Evolutionary conservation across 92 coral and sea anemone species (phyloP), one percentile per base, ranked within the genome.

Genomic region (Parazoanthus swiftii): DNA sequence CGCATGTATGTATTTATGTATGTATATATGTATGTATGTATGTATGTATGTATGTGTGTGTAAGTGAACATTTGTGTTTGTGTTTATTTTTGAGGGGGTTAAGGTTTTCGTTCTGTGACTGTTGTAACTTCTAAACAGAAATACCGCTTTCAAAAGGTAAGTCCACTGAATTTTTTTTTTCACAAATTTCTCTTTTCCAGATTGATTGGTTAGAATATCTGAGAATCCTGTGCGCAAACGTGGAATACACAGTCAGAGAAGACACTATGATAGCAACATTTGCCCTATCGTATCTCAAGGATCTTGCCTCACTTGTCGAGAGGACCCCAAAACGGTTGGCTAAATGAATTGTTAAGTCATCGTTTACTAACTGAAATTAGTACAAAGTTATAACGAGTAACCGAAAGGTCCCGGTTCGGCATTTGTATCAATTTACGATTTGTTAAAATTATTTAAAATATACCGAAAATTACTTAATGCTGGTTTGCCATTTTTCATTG

Each of bases 311-410:
- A 4, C 67, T 84, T 18, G 54, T 84, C 44, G 79, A 51, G 37
- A 84, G 8, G 29, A 84, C 87, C 18, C 87, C 87, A 18, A 84
- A 84, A 84, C 87, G 87, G 87, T 84, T 33, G 26, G 87, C 44
- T 13, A 25, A 25, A 14, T 68, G 4, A 21, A 43, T 36, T 20
- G 26, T 35, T 80, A 29, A 11, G 10, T 80, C 42, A 14, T 10
- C 77, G 25, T 76, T 3, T 38, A 18, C 5, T 63, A 1, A n/a
- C n/a, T n/a, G n/a, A n/a, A 48, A 0, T 63, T 6, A 63, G 2
- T 14, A 23, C 26, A 23, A 18, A 63, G 5, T 63, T 63, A 63
- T 20, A 63, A 63, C 70, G 3, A 63, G 70, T 63, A 63, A 20
- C 70, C 6, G 21, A 21, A 25, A 58, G 21, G 20, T 13, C 15